Evolutionary conservation across 2,888 invertebrate species (phyloP), one percentile per base, ranked within the genome.

Genomic region (Tetropium fuscum): DNA sequence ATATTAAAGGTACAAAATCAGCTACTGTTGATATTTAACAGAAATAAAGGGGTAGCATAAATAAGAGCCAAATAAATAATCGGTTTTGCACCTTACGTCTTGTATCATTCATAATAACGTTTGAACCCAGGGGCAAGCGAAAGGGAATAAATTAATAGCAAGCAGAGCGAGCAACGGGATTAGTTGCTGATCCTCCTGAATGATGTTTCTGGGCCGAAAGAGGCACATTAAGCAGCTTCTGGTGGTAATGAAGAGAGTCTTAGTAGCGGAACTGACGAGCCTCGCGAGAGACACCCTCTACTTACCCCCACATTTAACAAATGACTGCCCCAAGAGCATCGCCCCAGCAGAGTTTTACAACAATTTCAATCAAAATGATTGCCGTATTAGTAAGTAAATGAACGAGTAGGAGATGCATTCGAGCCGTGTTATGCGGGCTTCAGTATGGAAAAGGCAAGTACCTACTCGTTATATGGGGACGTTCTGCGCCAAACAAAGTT

Each of bases 331-430:
- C 69, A 59, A 55, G 45, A 65, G 69, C 70, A 53, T n/a, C n/a
- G 47, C 62, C 68, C 71, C 69, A 51, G 73, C 73, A 75, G 77
- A 78, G 77, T 78, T 78, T 78, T 76, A 75, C 75, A 78, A 78
- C 78, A 76, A 77, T 77, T 78, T 78, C 77, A 77, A 78, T 78
- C 78, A 78, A 78, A 78, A 74, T 76, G 75, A 77, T 76, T 76
- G 72, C 75, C 72, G 72, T 72, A 76, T 76, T 75, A 74, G 75
- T 75, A 60, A 54, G 45, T 32, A 44, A 41, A 27, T 19, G 49
- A 48, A 44, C 66, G 69, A 69, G 60, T 64, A 64, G 64, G 64
- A 64, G 69, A 66, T 44, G 44, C 43, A 49, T 53, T 43, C 27
- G 36, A 53, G 54, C 20, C 41, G n/a, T n/a, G n/a, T n/a, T n/a